These are phyloP conservation scores for Phaethornis superciliosus DNA, from an alignment of 2,113 vertebrate genomes.

Conservation along the genomic window DNA sequence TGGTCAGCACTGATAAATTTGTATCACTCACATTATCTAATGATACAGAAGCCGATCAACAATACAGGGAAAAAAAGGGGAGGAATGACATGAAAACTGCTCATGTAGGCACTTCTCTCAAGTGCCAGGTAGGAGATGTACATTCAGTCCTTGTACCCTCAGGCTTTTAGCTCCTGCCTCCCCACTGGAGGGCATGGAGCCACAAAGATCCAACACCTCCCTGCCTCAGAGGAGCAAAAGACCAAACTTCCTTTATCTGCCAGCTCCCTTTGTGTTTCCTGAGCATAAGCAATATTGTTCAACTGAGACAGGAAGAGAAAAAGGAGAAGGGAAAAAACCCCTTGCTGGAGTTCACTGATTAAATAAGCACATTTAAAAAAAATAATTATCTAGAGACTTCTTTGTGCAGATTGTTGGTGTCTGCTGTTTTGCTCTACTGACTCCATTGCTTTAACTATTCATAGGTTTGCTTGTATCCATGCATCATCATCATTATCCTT, in stretches of 20 bases:
- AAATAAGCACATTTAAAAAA: neutral
- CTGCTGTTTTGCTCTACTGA: neutral
- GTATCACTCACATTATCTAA: neutral
- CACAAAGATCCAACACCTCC: neutral
- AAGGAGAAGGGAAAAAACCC: neutral
- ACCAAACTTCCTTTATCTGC: neutral
- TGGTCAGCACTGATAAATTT: neutral
- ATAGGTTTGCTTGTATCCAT: neutral
- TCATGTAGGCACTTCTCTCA: neutral
- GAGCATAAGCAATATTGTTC: neutral
- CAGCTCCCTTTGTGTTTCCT: neutral
- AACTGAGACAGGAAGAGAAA: neutral
- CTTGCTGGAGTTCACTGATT: neutral
- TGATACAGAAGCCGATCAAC: neutral
- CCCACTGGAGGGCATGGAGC: neutral
- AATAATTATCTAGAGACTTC: neutral
- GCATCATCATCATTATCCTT: neutral
- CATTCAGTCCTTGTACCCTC: neutral
- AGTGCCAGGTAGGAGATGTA: neutral
- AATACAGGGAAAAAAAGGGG: neutral
- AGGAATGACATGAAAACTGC: neutral
- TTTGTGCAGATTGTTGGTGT: neutral
- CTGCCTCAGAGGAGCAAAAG: neutral
- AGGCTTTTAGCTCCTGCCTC: neutral
- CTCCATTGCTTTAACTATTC: neutral